phyloP scores from a whole-genome alignment of 1,140 invertebrate genomes.

The Orchesella cincta region DNA sequence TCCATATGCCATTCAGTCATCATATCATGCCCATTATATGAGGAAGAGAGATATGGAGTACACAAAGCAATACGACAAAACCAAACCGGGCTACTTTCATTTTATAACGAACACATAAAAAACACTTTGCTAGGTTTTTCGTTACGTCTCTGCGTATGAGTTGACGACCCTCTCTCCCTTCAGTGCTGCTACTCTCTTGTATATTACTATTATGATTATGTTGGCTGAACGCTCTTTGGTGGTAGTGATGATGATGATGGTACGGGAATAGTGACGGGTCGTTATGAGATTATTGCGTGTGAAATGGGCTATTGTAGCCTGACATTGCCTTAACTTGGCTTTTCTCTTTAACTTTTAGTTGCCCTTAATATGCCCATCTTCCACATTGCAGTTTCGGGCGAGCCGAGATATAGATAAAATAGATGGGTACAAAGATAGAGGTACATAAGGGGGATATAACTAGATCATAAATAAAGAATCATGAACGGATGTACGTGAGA shows the following conservation, averaged over 20 bases:
- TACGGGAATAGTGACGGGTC: constrained; percentile 33
- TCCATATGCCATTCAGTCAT: background rate
- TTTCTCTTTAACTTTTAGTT: constrained; percentile 35
- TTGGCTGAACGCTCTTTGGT: constrained; percentile 6
- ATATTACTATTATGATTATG: background rate
- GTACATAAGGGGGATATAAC: too few relatives aligned
- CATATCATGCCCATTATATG: background rate
- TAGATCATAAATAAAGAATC: too few relatives aligned
- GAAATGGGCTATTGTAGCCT: constrained; percentile 46
- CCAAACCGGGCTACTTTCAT: background rate
- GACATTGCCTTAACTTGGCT: constrained; percentile 45
- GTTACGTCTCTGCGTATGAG: background rate
- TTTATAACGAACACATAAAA: background rate
- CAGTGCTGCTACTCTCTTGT: background rate
- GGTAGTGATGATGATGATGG: constrained; percentile 13
- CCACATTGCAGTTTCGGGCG: background rate
- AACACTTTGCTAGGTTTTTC: constrained; percentile 1
- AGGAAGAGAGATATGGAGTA: background rate
- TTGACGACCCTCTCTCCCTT: background rate
- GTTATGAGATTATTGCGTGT: constrained; percentile 48
- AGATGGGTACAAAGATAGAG: background rate
- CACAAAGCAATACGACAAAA: background rate
- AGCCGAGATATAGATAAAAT: constrained; percentile 9
- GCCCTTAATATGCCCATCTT: constrained; percentile 34
- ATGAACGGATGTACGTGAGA: background rate